A percentile compares a stretch with the other conserved stretches of the same genome.
Conservation (phyloP, 2,797 vertebrate species). For the Podarcis lilfordi region DNA sequence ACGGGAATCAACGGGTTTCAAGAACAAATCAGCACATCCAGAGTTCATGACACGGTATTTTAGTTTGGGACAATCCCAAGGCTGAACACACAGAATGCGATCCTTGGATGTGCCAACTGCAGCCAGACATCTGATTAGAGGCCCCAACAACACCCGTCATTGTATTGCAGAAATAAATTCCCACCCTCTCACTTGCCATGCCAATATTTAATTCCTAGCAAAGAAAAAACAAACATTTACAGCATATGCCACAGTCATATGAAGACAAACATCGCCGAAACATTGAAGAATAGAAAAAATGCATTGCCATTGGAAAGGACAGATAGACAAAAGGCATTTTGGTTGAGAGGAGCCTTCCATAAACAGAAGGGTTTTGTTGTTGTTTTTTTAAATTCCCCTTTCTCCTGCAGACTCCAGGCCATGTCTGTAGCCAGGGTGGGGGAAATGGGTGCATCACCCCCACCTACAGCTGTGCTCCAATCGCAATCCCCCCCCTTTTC, state of each 20-base stretch:
- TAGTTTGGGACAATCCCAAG: constrained; percentile 6
- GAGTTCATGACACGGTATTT: constrained; percentile 13
- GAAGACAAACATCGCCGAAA: not conserved
- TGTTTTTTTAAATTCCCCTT: too few relatives aligned
- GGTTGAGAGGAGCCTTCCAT: too few relatives aligned
- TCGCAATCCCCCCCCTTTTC: too few relatives aligned
- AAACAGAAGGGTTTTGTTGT: too few relatives aligned
- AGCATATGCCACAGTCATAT: not conserved
- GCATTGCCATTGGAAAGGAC: not conserved
- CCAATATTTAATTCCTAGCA: constrained; percentile 20
- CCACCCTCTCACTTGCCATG: not conserved
- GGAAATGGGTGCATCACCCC: too few relatives aligned
- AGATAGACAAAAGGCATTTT: too few relatives aligned
- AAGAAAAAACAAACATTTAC: constrained; percentile 20
- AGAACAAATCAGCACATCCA: constrained; percentile 27
- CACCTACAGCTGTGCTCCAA: too few relatives aligned
- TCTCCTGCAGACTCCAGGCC: too few relatives aligned
- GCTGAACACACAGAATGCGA: not conserved
- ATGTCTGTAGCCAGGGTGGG: too few relatives aligned
- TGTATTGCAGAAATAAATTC: not conserved
- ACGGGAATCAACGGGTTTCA: constrained; percentile 8
- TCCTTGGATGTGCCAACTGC: not conserved
- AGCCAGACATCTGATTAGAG: not conserved
- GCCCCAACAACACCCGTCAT: constrained; percentile 8
- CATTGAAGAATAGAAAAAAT: constrained; percentile 22